Evolutionary conservation across 1,140 invertebrate species (phyloP), one percentile per base, ranked within the genome.

Genomic region (Tetranychus urticae): DNA sequence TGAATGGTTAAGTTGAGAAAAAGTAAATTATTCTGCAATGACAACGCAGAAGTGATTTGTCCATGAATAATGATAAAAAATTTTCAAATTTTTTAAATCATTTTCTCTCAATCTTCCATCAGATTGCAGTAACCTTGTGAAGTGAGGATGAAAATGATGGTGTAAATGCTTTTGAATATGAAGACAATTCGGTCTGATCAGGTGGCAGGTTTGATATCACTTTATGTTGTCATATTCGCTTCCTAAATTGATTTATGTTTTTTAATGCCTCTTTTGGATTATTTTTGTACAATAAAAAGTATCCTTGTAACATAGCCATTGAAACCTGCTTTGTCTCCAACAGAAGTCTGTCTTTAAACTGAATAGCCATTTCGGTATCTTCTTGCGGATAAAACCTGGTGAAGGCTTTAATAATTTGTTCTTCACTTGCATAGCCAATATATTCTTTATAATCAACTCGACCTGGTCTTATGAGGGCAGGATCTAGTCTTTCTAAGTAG

Each of bases 381-480:
- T 77, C 71, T 31, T 79, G 77, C 54, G 82, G 82, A 71, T 94
- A 98, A 77, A 98, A 98, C 65, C 86, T 77, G 35, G 80, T 70
- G 71, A 88, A 97, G 85, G 97, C 91, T 65, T 82, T 74, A 66
- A 82, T 77, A n/a, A 97, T 69, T 75, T 97, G 92, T 68, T 77
- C 72, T 50, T 70, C 68, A 56, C 80, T 81, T 68, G 90, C 94
- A 75, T 89, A 83, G 2, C 80, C 89, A 59, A 99, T 86, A 66
- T 83, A 84, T 71, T 97, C 83, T 73, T 93, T 93, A 12, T 92
- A 69, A 71, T 99, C 94, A 1, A 98, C 88, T 65, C 96, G 76
- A 1, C 96, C 96, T 7, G 96, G 94, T 64, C 96, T 76, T 56
- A 98, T 85, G n/a, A 99, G 73, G 13, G 94, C 94, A 63, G 88